Base-by-base conservation (phyloP, 92 coral and sea anemone species). In the Porites divaricata region DNA sequence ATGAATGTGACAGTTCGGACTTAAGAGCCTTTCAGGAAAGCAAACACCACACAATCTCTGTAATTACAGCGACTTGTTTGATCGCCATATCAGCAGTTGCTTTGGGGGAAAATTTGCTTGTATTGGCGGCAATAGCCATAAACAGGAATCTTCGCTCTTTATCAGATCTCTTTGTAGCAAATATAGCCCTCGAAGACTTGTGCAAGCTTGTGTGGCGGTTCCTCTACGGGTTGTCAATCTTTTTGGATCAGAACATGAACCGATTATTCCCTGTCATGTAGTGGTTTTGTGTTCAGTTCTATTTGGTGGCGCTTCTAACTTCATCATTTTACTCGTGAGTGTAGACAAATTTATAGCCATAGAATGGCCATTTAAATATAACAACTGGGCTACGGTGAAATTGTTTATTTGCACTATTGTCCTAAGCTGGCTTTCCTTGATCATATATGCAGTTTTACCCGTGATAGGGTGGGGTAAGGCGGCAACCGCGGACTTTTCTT, bases 181-280 rank as follows among this genome's bases (percentile, higher is more conserved):
- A 88, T 65, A 72, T 83, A 58, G 91, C 91, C 70, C 63, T 88
- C 63, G 88, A 88, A 23, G 88, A 83, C 84, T 71, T 88, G 56
- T 24, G 78, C 56, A 85, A 41, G 83, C 91, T 15, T 54, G 57
- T 12, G 12, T 88, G 66, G 79, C 91, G 49, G 53, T 88, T 58
- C 91, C 91, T 48, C 84, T 88, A 50, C 91, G 88, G 21, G 68
- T 67, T 13, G 67, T 73, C 51, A 52, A 19, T 75, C 70, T 82
- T 16, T 68, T 88, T 14, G 67, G n/a, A 35, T 10, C 68, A 4
- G 2, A 65, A 21, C 59, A 21, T 8, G 62, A 15, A 15, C 35
- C 62, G 6, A 14, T 28, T 9, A 51, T 83, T 50, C 74, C 80
- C 0, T 83, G 87, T 75, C 61, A 28, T 12, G 61, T 69, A 26